A percentile compares a stretch with the other conserved stretches of the same genome.
These are phyloP conservation scores for Pristiophorus japonicus DNA, from an alignment of 2,113 vertebrate species.

Conservation along the genomic window DNA sequence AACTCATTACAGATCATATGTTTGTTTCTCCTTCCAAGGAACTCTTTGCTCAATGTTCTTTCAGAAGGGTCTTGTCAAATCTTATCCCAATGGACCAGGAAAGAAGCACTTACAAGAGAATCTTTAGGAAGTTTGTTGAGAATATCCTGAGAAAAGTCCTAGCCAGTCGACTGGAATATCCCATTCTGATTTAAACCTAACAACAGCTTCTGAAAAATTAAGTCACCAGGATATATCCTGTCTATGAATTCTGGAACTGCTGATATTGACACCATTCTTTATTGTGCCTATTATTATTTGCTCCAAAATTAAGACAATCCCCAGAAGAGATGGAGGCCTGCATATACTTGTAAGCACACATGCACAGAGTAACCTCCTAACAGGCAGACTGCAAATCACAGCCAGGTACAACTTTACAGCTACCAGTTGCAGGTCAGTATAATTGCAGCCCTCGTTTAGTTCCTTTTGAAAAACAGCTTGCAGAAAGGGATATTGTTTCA, in stretches of 20 bases:
- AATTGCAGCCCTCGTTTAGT: neutral
- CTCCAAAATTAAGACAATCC: neutral
- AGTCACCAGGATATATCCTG: neutral
- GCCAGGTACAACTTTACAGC: neutral
- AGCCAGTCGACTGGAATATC: neutral
- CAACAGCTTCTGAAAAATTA: neutral
- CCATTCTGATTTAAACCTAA: neutral
- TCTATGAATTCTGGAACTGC: neutral
- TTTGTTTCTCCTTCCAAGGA: neutral
- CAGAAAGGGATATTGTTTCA: conserved; percentile 16
- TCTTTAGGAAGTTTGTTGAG: neutral
- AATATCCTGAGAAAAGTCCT: neutral
- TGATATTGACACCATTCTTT: neutral
- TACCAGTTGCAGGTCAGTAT: neutral
- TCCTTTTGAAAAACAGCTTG: neutral
- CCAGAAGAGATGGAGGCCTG: neutral
- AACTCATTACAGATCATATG: neutral
- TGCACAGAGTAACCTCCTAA: neutral
- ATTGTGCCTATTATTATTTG: neutral
- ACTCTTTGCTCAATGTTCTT: neutral
- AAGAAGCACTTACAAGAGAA: neutral
- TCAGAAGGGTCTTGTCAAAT: neutral
- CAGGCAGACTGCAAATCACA: neutral
- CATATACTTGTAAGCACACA: neutral
- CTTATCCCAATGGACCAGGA: neutral